A percentile compares a stretch with the other conserved stretches of the same genome.
Conservation (phyloP, 2,888 invertebrate genomes). For the Mesoligia furuncula region DNA sequence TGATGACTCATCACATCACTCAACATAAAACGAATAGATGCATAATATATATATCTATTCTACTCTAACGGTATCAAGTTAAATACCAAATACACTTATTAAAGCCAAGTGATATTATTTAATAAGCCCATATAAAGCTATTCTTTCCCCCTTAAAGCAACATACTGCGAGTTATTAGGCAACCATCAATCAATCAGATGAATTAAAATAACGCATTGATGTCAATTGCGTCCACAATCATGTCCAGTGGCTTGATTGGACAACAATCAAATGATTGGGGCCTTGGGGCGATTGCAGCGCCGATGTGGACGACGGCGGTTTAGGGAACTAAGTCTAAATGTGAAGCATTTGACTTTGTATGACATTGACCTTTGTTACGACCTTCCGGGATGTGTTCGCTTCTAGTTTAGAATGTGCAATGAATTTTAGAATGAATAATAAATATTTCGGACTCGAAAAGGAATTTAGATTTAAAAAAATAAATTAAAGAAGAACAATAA, state of each 20-base stretch:
- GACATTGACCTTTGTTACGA: constrained; percentile 34
- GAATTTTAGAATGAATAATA: background rate
- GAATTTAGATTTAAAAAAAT: background rate
- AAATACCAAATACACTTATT: background rate
- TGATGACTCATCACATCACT: background rate
- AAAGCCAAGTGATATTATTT: constrained; percentile 9
- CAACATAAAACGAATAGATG: background rate
- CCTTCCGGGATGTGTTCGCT: constrained; percentile 4
- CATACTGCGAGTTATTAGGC: constrained; percentile 21
- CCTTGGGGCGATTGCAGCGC: constrained; percentile 45
- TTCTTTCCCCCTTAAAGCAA: constrained; percentile 11
- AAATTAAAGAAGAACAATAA: background rate
- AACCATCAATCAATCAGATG: constrained; percentile 57
- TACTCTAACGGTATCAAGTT: background rate
- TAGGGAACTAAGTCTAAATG: constrained; percentile 31
- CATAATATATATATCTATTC: background rate
- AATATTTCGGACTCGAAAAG: too few relatives aligned
- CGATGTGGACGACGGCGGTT: constrained; percentile 13
- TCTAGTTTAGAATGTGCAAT: background rate
- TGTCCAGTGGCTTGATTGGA: constrained; percentile 55
- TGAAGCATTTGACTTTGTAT: constrained; percentile 33
- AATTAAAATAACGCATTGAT: constrained; percentile 62
- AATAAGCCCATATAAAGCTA: constrained; percentile 20
- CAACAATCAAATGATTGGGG: constrained; percentile 59
- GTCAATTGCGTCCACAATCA: constrained; percentile 58